Conservation (phyloP, 2,113 vertebrate genomes). For the Gracilinanus agilis region DNA sequence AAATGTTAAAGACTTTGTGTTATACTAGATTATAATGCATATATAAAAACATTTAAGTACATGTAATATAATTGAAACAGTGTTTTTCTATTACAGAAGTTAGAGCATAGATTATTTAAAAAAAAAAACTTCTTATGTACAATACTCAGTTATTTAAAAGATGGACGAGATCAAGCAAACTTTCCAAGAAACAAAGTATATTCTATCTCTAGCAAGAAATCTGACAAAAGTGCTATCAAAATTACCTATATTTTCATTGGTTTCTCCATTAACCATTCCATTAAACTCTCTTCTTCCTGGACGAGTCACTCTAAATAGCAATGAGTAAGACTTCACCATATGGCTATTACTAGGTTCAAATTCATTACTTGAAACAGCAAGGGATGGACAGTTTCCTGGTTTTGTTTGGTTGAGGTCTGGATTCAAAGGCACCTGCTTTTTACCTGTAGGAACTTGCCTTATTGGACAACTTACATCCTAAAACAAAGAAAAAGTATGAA, state of each 20-base stretch:
- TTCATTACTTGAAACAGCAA: constrained; percentile 98
- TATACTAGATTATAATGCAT: neutral
- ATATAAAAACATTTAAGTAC: neutral
- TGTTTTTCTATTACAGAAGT: constrained; percentile 32
- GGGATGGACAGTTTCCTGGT: constrained; percentile 94
- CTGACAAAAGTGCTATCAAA: constrained; percentile 36
- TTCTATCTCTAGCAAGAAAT: constrained; percentile 46
- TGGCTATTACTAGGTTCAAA: constrained; percentile 99
- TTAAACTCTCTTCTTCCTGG: constrained; percentile 93
- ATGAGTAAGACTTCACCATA: constrained; percentile 99
- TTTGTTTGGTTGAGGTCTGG: constrained; percentile 98
- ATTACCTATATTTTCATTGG: constrained; percentile 97
- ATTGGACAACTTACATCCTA: constrained; percentile 99
- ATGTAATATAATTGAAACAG: constrained; percentile 16
- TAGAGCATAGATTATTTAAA: constrained; percentile 24
- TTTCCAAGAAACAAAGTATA: neutral
- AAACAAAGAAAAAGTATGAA: constrained; percentile 62
- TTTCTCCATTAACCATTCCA: constrained; percentile 94
- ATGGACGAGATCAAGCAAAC: constrained; percentile 16
- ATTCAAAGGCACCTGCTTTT: constrained; percentile 99
- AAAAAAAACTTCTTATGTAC: neutral
- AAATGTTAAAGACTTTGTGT: neutral
- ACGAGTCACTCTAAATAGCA: constrained; percentile 97
- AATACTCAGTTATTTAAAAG: constrained; percentile 24
- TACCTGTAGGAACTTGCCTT: constrained; percentile 99